Conservation (phyloP, 2,888 invertebrate genomes). For the Polydesmus complanatus region DNA sequence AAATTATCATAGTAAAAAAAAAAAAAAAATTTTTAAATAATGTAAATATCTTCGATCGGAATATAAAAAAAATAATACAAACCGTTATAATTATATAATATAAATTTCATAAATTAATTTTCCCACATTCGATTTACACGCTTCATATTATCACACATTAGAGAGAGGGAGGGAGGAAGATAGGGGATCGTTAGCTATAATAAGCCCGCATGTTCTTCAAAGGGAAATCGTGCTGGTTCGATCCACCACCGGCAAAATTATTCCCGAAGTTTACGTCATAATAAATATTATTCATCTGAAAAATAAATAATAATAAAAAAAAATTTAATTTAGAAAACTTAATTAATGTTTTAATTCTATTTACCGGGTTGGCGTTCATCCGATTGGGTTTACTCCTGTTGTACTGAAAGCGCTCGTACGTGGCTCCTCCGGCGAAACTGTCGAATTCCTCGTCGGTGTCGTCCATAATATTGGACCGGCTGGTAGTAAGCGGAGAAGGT, state of each 20-base stretch:
- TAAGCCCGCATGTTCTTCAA: conserved; percentile 14
- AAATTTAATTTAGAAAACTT: conserved; percentile 5
- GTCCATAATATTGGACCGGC: conserved; percentile 15
- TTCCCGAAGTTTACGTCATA: not conserved
- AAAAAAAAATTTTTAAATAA: too few species aligned
- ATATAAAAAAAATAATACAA: too few species aligned
- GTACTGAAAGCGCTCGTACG: conserved; percentile 6
- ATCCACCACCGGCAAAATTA: not conserved
- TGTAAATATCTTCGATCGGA: too few species aligned
- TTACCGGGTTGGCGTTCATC: not conserved
- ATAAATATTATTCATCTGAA: not conserved
- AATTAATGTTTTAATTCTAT: too few species aligned
- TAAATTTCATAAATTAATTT: too few species aligned
- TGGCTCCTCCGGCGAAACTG: not conserved
- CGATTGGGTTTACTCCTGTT: conserved; percentile 6
- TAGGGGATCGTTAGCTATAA: conserved; percentile 12
- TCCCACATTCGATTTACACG: too few species aligned
- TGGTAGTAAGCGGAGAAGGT: conserved; percentile 7
- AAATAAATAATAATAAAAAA: not conserved
- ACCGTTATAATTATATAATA: too few species aligned
- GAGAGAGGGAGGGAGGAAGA: too few species aligned
- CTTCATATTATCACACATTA: too few species aligned
- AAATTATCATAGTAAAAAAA: too few species aligned
- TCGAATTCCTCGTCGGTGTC: conserved; percentile 13
- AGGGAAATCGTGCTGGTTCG: conserved; percentile 4